Percentiles rank a stretch among this genome's conserved stretches.
phyloP scores from a whole-genome alignment of 2,888 invertebrate genomes.

The Sinhomidia bicolor region DNA sequence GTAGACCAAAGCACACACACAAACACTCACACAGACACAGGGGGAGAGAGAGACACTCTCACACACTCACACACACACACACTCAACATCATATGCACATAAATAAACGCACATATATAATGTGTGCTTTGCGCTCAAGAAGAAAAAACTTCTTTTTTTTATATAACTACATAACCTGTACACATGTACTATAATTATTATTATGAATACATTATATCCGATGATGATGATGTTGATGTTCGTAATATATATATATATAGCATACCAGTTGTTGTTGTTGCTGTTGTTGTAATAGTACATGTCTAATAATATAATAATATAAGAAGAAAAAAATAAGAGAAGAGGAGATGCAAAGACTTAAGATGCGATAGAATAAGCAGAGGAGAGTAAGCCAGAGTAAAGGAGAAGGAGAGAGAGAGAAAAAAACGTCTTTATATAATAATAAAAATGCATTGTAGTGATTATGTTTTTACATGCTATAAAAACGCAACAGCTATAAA shows the following conservation, averaged over 20 bases:
- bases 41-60: no score
- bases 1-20: conserved; percentile 57
- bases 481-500: conserved; percentile 55
- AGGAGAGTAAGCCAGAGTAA: neutral
- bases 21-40: conserved; percentile 7
- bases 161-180: conserved; percentile 24
- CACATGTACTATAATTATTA: conserved; percentile 49
- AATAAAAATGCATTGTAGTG: conserved; percentile 46
- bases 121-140: conserved; percentile 13
- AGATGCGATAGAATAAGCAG: no score
- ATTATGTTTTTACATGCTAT: conserved; percentile 54
- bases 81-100: conserved; percentile 69
- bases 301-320: no score
- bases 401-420: neutral
- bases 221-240: neutral
- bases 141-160: conserved; percentile 34
- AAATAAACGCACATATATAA: conserved; percentile 61
- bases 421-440: conserved; percentile 55
- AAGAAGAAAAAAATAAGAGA: neutral
- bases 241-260: no score
- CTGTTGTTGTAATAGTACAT: no score
- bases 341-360: conserved; percentile 45
- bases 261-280: no score
- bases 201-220: conserved; percentile 46
- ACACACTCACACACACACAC: conserved; percentile 33